Evolutionary conservation across 2,888 invertebrate genomes (phyloP).

Genomic region (Tachina lurida): DNA sequence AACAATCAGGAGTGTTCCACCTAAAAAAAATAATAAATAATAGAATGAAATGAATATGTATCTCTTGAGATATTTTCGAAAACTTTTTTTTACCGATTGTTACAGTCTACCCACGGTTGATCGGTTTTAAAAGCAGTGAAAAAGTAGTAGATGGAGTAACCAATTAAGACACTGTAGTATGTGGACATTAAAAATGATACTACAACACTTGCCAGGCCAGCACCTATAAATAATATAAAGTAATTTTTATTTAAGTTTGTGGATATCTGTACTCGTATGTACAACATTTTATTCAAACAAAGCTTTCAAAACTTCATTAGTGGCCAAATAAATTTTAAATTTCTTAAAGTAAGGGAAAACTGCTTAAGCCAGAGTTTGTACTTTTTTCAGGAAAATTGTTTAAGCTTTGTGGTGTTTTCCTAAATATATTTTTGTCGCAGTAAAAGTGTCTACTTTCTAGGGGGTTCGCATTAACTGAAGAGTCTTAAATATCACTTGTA

Average conservation of each 20-base stretch:
- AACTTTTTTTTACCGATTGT: constrained; percentile 85
- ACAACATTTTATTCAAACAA: too few relatives aligned
- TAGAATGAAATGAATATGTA: background rate
- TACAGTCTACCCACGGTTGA: constrained; percentile 95
- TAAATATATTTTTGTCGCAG: too few relatives aligned
- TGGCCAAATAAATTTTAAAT: too few relatives aligned
- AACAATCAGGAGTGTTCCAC: constrained; percentile 92
- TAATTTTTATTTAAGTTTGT: background rate
- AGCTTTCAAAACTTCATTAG: too few relatives aligned
- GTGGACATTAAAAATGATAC: constrained; percentile 97
- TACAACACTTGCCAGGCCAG: constrained; percentile 96
- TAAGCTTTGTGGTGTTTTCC: too few relatives aligned
- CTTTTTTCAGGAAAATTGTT: too few relatives aligned
- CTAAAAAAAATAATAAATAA: constrained; percentile 71
- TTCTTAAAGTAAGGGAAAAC: too few relatives aligned
- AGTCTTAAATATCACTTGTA: too few relatives aligned
- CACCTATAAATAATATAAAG: constrained; percentile 86
- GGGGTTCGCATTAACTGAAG: too few relatives aligned
- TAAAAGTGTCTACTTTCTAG: too few relatives aligned
- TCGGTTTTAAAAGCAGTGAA: constrained; percentile 94
- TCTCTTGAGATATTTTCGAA: background rate
- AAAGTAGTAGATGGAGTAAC: constrained; percentile 96
- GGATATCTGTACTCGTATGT: too few relatives aligned
- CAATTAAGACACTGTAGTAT: constrained; percentile 97
- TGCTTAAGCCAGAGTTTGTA: too few relatives aligned